Conservation (phyloP, 1,140 invertebrate species). For the Venturia canescens region DNA sequence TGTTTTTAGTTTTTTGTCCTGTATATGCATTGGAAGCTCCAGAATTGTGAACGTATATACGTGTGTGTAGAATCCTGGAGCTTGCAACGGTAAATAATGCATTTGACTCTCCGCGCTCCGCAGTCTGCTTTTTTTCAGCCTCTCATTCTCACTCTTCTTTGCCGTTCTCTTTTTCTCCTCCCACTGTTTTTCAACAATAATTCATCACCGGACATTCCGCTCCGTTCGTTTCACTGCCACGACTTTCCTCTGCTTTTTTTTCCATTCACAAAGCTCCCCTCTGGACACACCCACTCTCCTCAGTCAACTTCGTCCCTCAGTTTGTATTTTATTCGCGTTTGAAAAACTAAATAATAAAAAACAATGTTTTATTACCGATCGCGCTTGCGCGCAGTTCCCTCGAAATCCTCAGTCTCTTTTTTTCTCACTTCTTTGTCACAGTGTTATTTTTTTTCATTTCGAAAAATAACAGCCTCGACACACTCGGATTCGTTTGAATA, state of each 20-base stretch:
- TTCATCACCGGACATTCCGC: slow-evolving; percentile 63
- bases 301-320: not conserved
- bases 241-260: slow-evolving; percentile 27
- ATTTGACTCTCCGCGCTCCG: not conserved
- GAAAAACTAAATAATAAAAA: too few species aligned
- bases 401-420: not conserved
- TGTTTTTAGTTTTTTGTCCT: too few species aligned
- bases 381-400: not conserved
- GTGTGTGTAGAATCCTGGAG: not conserved
- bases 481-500: slow-evolving; percentile 24
- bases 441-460: slow-evolving; percentile 11
- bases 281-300: slow-evolving; percentile 27
- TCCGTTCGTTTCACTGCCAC: slow-evolving; percentile 37
- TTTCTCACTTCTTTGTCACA: not conserved
- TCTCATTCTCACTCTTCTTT: not conserved
- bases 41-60: not conserved
- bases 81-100: slow-evolving; percentile 46
- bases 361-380: slow-evolving; percentile 63
- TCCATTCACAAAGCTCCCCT: slow-evolving; percentile 44
- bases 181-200: slow-evolving; percentile 66
- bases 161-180: slow-evolving; percentile 1
- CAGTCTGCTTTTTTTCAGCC: not conserved
- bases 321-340: slow-evolving; percentile 59
- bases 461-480: slow-evolving; percentile 10
- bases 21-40: too few species aligned